Percentiles rank a stretch among this genome's conserved stretches.
phyloP scores from a whole-genome alignment of 1,140 invertebrate genomes.

The Drosophila auraria region DNA sequence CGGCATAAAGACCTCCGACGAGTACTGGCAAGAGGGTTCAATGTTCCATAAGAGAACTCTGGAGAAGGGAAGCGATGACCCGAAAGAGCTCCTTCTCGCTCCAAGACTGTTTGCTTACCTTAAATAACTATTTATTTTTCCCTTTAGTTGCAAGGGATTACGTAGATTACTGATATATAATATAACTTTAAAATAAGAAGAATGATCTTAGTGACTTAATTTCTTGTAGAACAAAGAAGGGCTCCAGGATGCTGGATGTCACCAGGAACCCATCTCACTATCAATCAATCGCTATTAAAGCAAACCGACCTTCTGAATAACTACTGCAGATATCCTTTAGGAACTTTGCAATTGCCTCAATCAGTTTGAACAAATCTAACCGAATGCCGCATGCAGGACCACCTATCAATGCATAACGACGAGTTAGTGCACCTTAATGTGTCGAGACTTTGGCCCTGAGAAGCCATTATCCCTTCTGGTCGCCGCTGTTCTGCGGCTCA shows the following conservation, averaged over 20 bases:
- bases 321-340: neutral
- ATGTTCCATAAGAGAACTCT: constrained; percentile 27
- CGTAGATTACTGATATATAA: too few relatives aligned
- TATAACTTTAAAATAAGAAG: neutral
- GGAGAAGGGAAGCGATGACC: constrained; percentile 34
- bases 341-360: neutral
- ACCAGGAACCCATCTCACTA: constrained; percentile 2
- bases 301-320: constrained; percentile 7
- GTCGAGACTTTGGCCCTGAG: constrained; percentile 60
- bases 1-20: constrained; percentile 27
- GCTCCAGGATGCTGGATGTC: neutral
- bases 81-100: neutral
- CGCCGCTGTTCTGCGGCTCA: constrained; percentile 51
- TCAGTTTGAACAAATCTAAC: constrained; percentile 10
- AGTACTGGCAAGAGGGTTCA: constrained; percentile 33
- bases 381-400: constrained; percentile 17
- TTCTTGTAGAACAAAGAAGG: too few relatives aligned
- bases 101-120: neutral
- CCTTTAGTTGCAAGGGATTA: neutral
- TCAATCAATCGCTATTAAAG: constrained; percentile 13
- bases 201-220: too few relatives aligned
- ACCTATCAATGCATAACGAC: constrained; percentile 49
- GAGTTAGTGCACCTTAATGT: constrained; percentile 62
- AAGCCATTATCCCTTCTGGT: constrained; percentile 66
- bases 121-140: neutral